Evolutionary conservation across 1,140 invertebrate genomes (phyloP).

Genomic region (Bombyx mandarina): DNA sequence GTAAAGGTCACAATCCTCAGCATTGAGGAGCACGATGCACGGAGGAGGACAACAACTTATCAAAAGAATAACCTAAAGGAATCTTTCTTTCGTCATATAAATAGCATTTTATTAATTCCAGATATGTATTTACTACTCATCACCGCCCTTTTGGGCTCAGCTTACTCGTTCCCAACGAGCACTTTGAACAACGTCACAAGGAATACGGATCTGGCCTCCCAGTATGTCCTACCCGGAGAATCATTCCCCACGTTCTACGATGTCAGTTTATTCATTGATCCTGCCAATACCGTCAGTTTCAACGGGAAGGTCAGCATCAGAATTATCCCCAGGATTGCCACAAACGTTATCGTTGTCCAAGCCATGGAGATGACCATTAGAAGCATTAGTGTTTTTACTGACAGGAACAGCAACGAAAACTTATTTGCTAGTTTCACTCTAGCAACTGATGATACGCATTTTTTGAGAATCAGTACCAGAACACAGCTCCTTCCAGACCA

Average conservation of each 20-base stretch:
- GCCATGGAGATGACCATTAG: slow-evolving; percentile 50
- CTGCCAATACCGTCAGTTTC: slow-evolving; percentile 70
- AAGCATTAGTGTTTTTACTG: slow-evolving; percentile 22
- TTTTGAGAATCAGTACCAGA: slow-evolving; percentile 38
- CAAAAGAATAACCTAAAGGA: too few species aligned
- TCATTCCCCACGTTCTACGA: slow-evolving; percentile 76
- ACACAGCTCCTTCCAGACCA: slow-evolving; percentile 13
- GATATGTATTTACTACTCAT: slow-evolving; percentile 46
- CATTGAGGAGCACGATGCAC: too few species aligned
- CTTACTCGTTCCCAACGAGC: slow-evolving; percentile 19
- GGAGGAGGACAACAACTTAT: too few species aligned
- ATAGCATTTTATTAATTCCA: slow-evolving; percentile 21
- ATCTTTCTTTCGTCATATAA: too few species aligned
- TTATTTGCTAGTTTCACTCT: slow-evolving; percentile 20
- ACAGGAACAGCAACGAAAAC: slow-evolving; percentile 14
- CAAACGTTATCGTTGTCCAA: slow-evolving; percentile 68
- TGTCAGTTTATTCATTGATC: slow-evolving; percentile 74
- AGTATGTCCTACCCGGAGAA: slow-evolving; percentile 72
- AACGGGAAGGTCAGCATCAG: slow-evolving; percentile 74
- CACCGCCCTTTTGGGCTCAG: slow-evolving; percentile 32
- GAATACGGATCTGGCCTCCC: slow-evolving; percentile 18
- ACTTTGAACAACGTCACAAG: slow-evolving; percentile 11
- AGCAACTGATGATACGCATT: slow-evolving; percentile 46
- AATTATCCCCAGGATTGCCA: slow-evolving; percentile 45
- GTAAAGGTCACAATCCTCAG: too few species aligned